A percentile compares a stretch with the other conserved stretches of the same genome.
Evolutionary conservation across 2,113 vertebrate genomes (phyloP).

Genomic region (Noturus placidus): DNA sequence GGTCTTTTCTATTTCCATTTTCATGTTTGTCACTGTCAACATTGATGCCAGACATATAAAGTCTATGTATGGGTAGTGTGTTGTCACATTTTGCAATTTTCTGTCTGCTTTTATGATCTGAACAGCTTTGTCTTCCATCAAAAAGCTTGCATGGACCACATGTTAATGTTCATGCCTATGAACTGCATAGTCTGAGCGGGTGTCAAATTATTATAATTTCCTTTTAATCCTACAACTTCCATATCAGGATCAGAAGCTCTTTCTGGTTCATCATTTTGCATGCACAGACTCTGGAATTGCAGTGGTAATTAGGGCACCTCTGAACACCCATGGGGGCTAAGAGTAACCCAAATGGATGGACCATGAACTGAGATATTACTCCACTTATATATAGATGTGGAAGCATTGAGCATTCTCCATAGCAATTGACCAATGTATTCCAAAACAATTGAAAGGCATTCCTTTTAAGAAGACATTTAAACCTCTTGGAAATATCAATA

Average conservation of each 20-base stretch:
- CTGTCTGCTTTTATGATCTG: not conserved
- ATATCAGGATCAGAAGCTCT: not conserved
- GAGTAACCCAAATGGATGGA: not conserved
- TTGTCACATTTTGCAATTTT: not conserved
- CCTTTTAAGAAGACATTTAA: not conserved
- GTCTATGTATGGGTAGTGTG: not conserved
- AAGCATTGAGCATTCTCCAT: not conserved
- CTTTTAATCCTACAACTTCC: not conserved
- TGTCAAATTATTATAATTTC: not conserved
- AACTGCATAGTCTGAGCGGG: not conserved
- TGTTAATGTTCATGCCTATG: not conserved
- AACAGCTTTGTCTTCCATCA: not conserved
- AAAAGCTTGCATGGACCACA: not conserved
- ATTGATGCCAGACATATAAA: not conserved
- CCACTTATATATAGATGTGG: not conserved
- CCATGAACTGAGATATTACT: not conserved
- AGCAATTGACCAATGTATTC: not conserved
- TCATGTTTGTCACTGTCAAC: not conserved
- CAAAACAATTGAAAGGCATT: not conserved
- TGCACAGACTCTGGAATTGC: not conserved
- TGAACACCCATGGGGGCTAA: not conserved
- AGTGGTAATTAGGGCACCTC: not conserved
- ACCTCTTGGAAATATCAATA: not conserved
- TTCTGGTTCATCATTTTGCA: not conserved
- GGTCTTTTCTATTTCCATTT: not conserved